phyloP scores from a whole-genome alignment of 2,888 invertebrate genomes.

The Neoscelio sp. region DNA sequence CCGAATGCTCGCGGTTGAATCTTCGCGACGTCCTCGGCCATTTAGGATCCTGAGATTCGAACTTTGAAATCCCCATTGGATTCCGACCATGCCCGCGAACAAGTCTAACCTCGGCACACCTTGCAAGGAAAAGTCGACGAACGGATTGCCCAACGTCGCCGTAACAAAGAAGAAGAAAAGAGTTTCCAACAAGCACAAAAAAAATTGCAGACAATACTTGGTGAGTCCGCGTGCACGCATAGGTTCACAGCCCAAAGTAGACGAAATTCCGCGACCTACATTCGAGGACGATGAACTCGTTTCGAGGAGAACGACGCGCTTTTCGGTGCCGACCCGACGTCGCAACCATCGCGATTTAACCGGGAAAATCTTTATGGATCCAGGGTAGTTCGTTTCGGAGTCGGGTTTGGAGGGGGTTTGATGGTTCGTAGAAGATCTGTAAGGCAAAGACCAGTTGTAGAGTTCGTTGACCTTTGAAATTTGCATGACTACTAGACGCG shows the following conservation, averaged over 20 bases:
- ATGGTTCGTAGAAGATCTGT: too few relatives aligned
- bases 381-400: too few relatives aligned
- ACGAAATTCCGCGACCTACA: slow-evolving; percentile 72
- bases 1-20: not conserved
- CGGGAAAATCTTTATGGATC: too few relatives aligned
- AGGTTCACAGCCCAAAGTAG: slow-evolving; percentile 37
- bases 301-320: not conserved
- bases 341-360: too few relatives aligned
- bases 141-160: slow-evolving; percentile 70
- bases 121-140: slow-evolving; percentile 77
- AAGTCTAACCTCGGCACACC: slow-evolving; percentile 76
- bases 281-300: slow-evolving; percentile 48
- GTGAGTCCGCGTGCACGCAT: slow-evolving; percentile 73
- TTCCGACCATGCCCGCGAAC: slow-evolving; percentile 80
- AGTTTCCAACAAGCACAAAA: slow-evolving; percentile 79
- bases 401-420: too few relatives aligned
- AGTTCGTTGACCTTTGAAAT: too few relatives aligned
- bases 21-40: not conserved
- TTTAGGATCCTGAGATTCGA: not conserved
- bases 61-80: not conserved
- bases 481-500: too few relatives aligned
- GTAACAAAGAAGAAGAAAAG: slow-evolving; percentile 78
- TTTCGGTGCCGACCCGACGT: not conserved
- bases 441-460: too few relatives aligned
- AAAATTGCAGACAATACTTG: slow-evolving; percentile 79